These are phyloP conservation scores for Cataglyphis cursor DNA, from an alignment of 2,888 invertebrate species.

Conservation along the genomic window DNA sequence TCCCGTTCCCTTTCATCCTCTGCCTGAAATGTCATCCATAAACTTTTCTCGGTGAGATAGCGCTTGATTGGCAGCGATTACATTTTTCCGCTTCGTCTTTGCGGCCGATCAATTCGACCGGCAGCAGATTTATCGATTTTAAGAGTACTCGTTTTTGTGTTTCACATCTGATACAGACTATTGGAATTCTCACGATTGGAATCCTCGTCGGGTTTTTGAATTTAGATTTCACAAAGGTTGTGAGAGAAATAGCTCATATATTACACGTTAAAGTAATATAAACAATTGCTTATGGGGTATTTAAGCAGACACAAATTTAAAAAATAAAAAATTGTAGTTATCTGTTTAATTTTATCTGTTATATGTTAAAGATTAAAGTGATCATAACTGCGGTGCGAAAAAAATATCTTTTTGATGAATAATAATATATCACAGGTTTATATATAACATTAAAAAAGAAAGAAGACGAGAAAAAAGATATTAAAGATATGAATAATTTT, in stretches of 20 bases:
- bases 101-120: conserved; percentile 41
- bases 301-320: background rate
- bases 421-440: background rate
- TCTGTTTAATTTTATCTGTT: background rate
- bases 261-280: background rate
- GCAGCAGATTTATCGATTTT: conserved; percentile 30
- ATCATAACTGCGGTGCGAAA: background rate
- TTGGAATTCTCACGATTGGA: conserved; percentile 23
- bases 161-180: conserved; percentile 12
- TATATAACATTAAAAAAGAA: background rate
- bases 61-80: conserved; percentile 30
- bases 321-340: background rate
- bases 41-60: conserved; percentile 35
- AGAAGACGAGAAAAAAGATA: background rate
- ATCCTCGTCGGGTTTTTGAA: conserved; percentile 18
- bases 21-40: conserved; percentile 9
- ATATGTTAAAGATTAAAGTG: background rate
- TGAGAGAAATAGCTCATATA: background rate
- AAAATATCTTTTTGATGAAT: background rate
- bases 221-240: conserved; percentile 30
- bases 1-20: conserved; percentile 50
- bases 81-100: conserved; percentile 47
- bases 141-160: conserved; percentile 14
- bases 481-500: conserved; percentile 3
- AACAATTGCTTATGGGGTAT: background rate